Base-by-base conservation (phyloP, 1,140 invertebrate species). In the Hydropsyche tenuis region DNA sequence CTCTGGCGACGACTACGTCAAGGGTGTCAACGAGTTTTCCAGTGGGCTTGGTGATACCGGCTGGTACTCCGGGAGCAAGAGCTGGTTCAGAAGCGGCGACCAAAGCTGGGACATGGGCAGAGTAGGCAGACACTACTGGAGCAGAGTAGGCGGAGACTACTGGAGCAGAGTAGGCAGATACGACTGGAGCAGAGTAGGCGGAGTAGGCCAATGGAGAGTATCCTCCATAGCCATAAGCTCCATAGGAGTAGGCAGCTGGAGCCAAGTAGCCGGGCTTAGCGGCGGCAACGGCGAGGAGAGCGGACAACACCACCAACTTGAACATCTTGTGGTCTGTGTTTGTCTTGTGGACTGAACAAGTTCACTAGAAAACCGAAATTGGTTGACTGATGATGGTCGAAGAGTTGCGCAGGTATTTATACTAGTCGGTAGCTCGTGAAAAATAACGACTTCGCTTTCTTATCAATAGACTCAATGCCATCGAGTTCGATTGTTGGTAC, bases 231-330 rank as follows among this genome's bases (percentile, higher is more conserved):
- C 83, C 65, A 7, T 82, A 79, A 4, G 82, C 80, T 51, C 84
- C 82, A 51, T 84, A 83, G 9, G 83, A 83, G 0, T 83, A 79
- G 7, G 80, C 81, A 30, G 79, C 71, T 11, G 78, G 68, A 16
- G 75, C 66, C 25, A 70, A 65, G 72, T 79, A 81, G 64, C 81
- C 81, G 27, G 84, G 83, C 69, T 81, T 79, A 78, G 84, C 85
- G n/a, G 80, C 76, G 70, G 81, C 82, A 23, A 84, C 76, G 78
- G 82, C 85, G 77, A 86, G 73, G 65, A 80, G 69, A 60, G 77
- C 77, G 78, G 85, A 81, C 76, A 87, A 85, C 84, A 87, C 85
- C 83, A 86, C 85, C 85, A 84, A 81, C 82, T 81, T 81, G 73
- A 83, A 81, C 83, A 83, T 84, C 82, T 84, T 79, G 79, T 82